phyloP scores from a whole-genome alignment of 2,888 invertebrate genomes.

The Lacanobia oleracea region DNA sequence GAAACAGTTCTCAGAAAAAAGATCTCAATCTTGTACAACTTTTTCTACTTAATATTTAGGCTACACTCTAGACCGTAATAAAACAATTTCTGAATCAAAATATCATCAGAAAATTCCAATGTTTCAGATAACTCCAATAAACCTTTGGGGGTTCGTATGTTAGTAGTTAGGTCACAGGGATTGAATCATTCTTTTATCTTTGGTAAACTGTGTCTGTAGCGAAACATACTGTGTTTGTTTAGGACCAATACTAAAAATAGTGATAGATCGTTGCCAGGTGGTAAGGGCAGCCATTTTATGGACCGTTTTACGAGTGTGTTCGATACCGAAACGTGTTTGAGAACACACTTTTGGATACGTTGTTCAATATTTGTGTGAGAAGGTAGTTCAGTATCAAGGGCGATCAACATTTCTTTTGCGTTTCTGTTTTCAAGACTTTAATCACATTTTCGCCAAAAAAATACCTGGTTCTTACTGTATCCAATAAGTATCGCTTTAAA shows the following conservation, averaged over 20 bases:
- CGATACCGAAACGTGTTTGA: constrained; percentile 31
- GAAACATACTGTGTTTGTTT: constrained; percentile 39
- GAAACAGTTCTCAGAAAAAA: not conserved
- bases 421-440: not conserved
- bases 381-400: not conserved
- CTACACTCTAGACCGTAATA: not conserved
- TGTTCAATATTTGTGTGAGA: constrained; percentile 15
- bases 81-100: constrained; percentile 17
- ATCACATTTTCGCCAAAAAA: too few species aligned
- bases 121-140: constrained; percentile 29
- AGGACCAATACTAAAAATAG: constrained; percentile 38
- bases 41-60: constrained; percentile 6
- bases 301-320: constrained; percentile 27
- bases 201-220: constrained; percentile 1
- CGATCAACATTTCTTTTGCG: not conserved
- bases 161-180: constrained; percentile 16
- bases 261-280: constrained; percentile 17
- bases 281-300: constrained; percentile 17
- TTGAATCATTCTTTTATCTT: constrained; percentile 42
- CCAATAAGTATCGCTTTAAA: too few species aligned
- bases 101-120: constrained; percentile 9
- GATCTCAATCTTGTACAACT: not conserved
- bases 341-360: constrained; percentile 11
- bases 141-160: constrained; percentile 10
- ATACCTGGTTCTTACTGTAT: too few species aligned